Evolutionary conservation across 2,797 vertebrate genomes (phyloP).

Genomic region (Lagodon rhomboides): DNA sequence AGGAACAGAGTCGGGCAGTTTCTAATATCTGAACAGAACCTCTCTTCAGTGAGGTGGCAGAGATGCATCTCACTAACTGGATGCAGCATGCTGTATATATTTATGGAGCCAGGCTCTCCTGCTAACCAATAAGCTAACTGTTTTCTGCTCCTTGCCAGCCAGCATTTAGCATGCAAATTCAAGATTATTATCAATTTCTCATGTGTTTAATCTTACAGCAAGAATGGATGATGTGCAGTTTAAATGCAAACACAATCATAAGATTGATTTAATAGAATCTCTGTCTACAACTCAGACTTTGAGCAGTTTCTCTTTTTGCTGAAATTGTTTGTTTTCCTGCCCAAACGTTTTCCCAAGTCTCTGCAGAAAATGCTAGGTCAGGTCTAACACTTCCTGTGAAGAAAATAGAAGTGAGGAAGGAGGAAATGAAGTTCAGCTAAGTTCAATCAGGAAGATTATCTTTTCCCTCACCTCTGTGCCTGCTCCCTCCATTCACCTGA

Average conservation of each 20-base stretch:
- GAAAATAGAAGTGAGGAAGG: slow-evolving; percentile 6
- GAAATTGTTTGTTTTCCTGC: not conserved
- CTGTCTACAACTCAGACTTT: not conserved
- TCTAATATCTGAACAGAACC: too few species aligned
- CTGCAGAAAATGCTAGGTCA: slow-evolving; percentile 47
- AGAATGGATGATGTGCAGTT: not conserved
- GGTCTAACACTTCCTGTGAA: slow-evolving; percentile 26
- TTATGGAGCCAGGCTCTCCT: not conserved
- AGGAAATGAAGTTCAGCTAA: too few species aligned
- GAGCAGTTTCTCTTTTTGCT: not conserved
- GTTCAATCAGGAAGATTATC: too few species aligned
- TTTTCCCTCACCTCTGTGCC: too few species aligned
- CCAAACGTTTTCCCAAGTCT: slow-evolving; percentile 12
- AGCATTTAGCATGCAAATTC: not conserved
- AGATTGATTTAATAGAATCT: not conserved
- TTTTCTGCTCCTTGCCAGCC: not conserved
- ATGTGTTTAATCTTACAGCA: not conserved
- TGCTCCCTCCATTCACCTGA: too few species aligned
- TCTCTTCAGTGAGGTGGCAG: too few species aligned
- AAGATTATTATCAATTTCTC: not conserved
- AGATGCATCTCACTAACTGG: too few species aligned
- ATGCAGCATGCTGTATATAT: too few species aligned
- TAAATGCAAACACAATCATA: not conserved
- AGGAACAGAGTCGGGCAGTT: too few species aligned
- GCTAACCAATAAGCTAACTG: not conserved